Percentiles rank a stretch among this genome's conserved stretches.
These are phyloP conservation scores for Globia sparganii DNA, from an alignment of 2,888 invertebrate genomes.

Conservation along the genomic window DNA sequence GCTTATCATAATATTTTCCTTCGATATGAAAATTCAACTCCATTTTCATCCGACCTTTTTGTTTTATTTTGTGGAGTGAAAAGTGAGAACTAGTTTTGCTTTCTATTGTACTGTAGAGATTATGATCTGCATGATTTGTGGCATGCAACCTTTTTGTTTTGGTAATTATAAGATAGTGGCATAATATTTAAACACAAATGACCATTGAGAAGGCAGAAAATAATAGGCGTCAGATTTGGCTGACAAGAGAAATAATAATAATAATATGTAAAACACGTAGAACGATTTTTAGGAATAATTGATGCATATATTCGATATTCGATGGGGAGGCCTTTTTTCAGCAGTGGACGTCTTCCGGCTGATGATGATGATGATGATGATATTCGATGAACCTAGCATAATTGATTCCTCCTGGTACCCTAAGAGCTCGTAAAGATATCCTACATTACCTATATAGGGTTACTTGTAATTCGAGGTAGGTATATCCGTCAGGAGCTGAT, in stretches of 20 bases:
- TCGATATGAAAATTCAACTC: conserved; percentile 26
- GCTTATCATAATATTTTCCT: conserved; percentile 22
- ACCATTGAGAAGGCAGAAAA: not conserved
- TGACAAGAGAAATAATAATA: not conserved
- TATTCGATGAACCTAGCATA: not conserved
- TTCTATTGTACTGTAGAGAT: not conserved
- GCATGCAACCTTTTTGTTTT: not conserved
- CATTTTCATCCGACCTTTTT: not conserved
- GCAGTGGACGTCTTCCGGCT: too few relatives aligned
- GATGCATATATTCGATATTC: not conserved
- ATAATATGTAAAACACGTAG: not conserved
- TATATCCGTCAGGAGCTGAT: too few relatives aligned
- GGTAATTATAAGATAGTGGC: not conserved
- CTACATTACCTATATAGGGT: not conserved
- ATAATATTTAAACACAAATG: not conserved
- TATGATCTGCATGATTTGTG: not conserved
- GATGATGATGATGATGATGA: too few relatives aligned
- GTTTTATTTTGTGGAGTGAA: not conserved
- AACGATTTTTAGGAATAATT: not conserved
- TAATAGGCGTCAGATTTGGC: not conserved
- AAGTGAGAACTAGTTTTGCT: not conserved
- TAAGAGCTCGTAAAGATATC: too few relatives aligned
- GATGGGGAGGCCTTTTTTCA: too few relatives aligned
- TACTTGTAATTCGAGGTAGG: too few relatives aligned
- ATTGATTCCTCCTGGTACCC: not conserved